A percentile compares a stretch with the other conserved stretches of the same genome.
Conservation (phyloP, 2,888 invertebrate species). For the Zaprionus lineosus region DNA sequence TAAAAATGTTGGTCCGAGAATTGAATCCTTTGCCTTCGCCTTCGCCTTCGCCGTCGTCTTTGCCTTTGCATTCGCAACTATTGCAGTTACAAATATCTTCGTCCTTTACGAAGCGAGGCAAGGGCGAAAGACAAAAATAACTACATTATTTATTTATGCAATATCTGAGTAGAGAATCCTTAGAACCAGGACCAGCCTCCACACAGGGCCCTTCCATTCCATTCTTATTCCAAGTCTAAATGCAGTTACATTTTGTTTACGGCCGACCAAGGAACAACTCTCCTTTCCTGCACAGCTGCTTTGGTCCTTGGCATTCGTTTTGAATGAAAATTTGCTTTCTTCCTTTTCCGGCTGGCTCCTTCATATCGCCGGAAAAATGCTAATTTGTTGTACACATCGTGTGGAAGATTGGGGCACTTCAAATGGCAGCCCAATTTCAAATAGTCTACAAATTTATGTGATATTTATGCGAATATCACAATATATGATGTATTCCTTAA, state of each 20-base stretch:
- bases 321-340: neutral
- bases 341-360: constrained; percentile 4
- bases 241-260: constrained; percentile 61
- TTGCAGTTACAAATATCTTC: constrained; percentile 52
- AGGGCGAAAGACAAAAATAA: constrained; percentile 67
- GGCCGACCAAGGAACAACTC: constrained; percentile 49
- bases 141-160: constrained; percentile 72
- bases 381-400: constrained; percentile 39
- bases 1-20: constrained; percentile 45
- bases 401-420: constrained; percentile 11
- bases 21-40: constrained; percentile 59
- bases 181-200: too few relatives aligned
- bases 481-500: too few relatives aligned
- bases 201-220: too few relatives aligned
- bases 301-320: constrained; percentile 5
- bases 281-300: constrained; percentile 2
- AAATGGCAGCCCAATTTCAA: constrained; percentile 21
- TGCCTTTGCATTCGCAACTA: constrained; percentile 49
- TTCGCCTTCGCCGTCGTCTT: constrained; percentile 12
- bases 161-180: constrained; percentile 58
- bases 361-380: constrained; percentile 40
- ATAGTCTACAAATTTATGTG: constrained; percentile 14
- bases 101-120: constrained; percentile 20
- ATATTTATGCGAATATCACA: neutral
- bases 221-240: constrained; percentile 56